A percentile compares a stretch with the other conserved stretches of the same genome.
Conservation (phyloP, 2,797 vertebrate species). For the Lutjanus argentimaculatus region DNA sequence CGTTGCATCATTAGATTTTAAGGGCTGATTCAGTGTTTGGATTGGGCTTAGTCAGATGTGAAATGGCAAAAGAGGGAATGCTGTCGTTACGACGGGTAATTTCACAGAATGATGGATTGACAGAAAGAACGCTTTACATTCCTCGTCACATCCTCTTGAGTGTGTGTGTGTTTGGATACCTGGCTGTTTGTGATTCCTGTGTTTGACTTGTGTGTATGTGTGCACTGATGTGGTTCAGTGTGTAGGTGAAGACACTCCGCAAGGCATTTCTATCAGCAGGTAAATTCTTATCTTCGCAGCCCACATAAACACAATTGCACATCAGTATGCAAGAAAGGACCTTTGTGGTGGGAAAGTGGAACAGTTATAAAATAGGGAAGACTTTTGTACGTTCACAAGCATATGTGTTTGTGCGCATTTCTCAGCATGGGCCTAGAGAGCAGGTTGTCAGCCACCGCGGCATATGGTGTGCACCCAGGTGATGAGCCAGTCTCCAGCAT, state of each 20-base stretch:
- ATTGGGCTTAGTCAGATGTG: conserved; percentile 68
- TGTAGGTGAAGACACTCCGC: conserved; percentile 60
- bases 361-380: conserved; percentile 55
- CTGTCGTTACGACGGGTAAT: conserved; percentile 51
- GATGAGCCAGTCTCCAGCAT: conserved; percentile 76
- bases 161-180: conserved; percentile 32
- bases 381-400: conserved; percentile 44
- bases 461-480: conserved; percentile 87
- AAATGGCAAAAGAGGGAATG: conserved; percentile 64
- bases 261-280: conserved; percentile 71
- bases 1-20: conserved; percentile 71
- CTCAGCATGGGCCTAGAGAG: conserved; percentile 69
- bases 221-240: conserved; percentile 55
- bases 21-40: conserved; percentile 54
- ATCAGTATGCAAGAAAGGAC: conserved; percentile 72
- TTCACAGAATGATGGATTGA: conserved; percentile 73
- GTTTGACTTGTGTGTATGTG: conserved; percentile 57
- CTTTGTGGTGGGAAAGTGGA: conserved; percentile 47
- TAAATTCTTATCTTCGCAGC: conserved; percentile 67
- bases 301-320: conserved; percentile 61
- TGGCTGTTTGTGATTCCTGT: conserved; percentile 46
- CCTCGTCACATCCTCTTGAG: conserved; percentile 26
- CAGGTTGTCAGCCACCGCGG: conserved; percentile 79
- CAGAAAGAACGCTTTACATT: conserved; percentile 53
- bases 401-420: conserved; percentile 59